phyloP scores from a whole-genome alignment of 2,797 vertebrate species.

The Alcedo atthis region DNA sequence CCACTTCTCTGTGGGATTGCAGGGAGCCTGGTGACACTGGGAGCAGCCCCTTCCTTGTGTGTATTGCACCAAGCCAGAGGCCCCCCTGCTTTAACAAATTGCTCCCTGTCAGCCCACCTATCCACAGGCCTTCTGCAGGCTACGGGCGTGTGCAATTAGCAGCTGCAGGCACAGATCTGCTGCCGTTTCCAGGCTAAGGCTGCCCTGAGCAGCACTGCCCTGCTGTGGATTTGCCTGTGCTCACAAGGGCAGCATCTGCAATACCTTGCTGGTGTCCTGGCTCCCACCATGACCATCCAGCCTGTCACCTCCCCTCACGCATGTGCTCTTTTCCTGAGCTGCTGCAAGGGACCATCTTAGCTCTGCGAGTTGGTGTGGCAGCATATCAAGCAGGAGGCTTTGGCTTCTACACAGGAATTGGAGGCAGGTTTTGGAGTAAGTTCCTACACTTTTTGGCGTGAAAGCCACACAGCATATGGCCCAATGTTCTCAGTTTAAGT shows the following conservation, averaged over 20 bases:
- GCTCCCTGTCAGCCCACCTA: neutral
- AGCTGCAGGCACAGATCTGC: neutral
- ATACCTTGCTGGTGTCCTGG: neutral
- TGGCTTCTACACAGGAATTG: slow-evolving; percentile 68
- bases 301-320: neutral
- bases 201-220: neutral
- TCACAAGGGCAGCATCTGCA: neutral
- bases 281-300: neutral
- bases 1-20: neutral
- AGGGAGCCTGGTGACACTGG: neutral
- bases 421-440: slow-evolving; percentile 74
- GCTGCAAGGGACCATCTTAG: slow-evolving; percentile 45
- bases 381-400: slow-evolving; percentile 73
- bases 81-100: neutral
- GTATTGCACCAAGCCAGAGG: neutral
- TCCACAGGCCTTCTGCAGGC: neutral
- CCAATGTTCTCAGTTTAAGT: slow-evolving; percentile 75
- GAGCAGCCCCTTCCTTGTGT: rapidly evolving
- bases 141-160: neutral
- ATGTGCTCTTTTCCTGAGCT: neutral
- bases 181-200: rapidly evolving
- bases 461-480: slow-evolving; percentile 69
- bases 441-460: slow-evolving; percentile 69
- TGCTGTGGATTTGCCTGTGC: rapidly evolving
- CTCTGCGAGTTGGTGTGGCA: slow-evolving; percentile 31